Evolutionary conservation across 2,113 vertebrate genomes (phyloP), one percentile per base, ranked within the genome.

Genomic region (Tapirus terrestris): DNA sequence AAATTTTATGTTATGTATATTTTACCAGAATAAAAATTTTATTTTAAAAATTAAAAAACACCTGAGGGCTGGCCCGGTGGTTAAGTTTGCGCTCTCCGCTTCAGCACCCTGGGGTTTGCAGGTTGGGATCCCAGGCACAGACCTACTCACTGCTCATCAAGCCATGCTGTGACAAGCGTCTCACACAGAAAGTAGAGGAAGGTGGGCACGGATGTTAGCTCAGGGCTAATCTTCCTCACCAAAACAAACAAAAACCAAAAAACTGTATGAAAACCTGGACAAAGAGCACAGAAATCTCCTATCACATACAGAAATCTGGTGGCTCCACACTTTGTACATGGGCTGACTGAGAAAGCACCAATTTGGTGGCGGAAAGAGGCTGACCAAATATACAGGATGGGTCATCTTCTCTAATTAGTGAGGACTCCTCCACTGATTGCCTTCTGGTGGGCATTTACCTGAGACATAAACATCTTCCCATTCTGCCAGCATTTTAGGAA

Each of bases 331-430:
- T 81, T 53, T 60, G 73, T 33, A 58, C 33, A 5, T 3, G 45
- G 51, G 36, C 65, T 76, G 67, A 12, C 25, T 27, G 67, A 45
- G n/a, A 60, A 83, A 58, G 33, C 67, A 48, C 25, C n/a, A 23
- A 0, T 67, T 56, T 65, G 45, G 43, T 5, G 5, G 17, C 13
- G n/a, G 58, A 36, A 73, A 87, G 58, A 67, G 36, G 65, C 45
- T 23, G 56, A 63, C 6, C 0, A 2, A 45, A 39, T 65, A 67
- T 36, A 48, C 0, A 36, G 18, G 31, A 23, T 1, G 7, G 56
- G 36, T 31, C 31, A 14, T 75, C 31, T 48, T 33, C 31, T 23
- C 36, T 17, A 8, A 80, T 7, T 18, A 23, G 3, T 0, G 31
- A 67, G 23, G 23, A 25, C 36, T 33, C 63, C 5, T 6, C n/a